A percentile compares a stretch with the other conserved stretches of the same genome.
These are phyloP conservation scores for Lepidurus packardi DNA, from an alignment of 1,140 invertebrate genomes.

Conservation along the genomic window DNA sequence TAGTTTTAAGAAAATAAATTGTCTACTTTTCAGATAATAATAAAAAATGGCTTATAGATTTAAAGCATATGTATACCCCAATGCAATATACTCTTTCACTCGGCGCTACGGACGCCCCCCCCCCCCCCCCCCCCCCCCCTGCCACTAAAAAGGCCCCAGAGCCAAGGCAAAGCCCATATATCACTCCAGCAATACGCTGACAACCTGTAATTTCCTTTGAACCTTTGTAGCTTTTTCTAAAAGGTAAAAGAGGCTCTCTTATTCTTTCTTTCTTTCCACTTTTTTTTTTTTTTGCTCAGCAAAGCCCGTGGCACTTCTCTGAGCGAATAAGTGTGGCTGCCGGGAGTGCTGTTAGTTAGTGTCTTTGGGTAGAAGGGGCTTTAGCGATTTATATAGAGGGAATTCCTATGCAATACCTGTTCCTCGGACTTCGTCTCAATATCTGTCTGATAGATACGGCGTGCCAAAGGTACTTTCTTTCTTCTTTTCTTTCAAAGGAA, in stretches of 20 bases:
- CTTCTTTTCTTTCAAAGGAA: not conserved
- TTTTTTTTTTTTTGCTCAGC: not conserved
- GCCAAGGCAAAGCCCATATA: conserved; percentile 7
- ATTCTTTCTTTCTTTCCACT: not conserved
- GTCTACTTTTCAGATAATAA: too few relatives aligned
- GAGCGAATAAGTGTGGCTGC: conserved; percentile 5
- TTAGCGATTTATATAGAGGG: not conserved
- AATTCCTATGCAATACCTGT: conserved; percentile 15
- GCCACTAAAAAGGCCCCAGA: not conserved
- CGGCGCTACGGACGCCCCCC: conserved; percentile 15
- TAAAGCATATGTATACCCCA: too few relatives aligned
- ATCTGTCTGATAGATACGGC: conserved; percentile 14
- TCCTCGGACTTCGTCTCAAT: conserved; percentile 1
- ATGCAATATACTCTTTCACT: not conserved
- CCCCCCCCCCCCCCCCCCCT: not conserved
- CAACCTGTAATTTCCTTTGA: conserved; percentile 15
- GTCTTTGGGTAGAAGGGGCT: not conserved
- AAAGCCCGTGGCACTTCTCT: conserved; percentile 1
- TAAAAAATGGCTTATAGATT: too few relatives aligned
- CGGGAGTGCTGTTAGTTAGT: conserved; percentile 10
- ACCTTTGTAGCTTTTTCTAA: conserved; percentile 15
- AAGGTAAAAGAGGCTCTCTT: conserved; percentile 6
- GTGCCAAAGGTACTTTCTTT: not conserved
- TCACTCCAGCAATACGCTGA: conserved; percentile 8
- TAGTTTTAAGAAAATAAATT: too few relatives aligned